These are phyloP conservation scores for Listronotus bonariensis DNA, from an alignment of 1,140 invertebrate genomes.

Conservation along the genomic window DNA sequence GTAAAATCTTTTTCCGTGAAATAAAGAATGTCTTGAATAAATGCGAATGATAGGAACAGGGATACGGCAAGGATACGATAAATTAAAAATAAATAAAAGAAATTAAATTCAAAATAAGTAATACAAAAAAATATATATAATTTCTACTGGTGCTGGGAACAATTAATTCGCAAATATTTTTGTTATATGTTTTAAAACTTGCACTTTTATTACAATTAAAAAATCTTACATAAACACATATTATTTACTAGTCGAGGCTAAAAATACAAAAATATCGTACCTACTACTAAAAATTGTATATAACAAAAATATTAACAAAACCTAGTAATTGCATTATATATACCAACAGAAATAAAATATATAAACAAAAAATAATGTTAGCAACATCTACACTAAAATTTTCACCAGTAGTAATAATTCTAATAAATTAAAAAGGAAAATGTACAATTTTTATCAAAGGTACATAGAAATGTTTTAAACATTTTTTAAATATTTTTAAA, in stretches of 20 bases:
- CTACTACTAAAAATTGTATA: slow-evolving; percentile 20
- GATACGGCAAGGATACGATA: slow-evolving; percentile 15
- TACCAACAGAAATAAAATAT: slow-evolving; percentile 55
- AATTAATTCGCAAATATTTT: slow-evolving; percentile 49
- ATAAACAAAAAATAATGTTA: slow-evolving; percentile 52
- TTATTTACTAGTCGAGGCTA: slow-evolving; percentile 36
- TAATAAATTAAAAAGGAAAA: slow-evolving; percentile 49
- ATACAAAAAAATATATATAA: slow-evolving; percentile 52
- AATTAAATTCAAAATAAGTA: slow-evolving; percentile 41
- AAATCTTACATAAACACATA: slow-evolving; percentile 42
- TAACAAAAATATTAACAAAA: slow-evolving; percentile 51
- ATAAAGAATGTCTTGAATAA: no score
- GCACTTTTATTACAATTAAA: slow-evolving; percentile 46
- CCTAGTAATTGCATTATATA: slow-evolving; percentile 40
- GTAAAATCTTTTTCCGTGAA: no score
- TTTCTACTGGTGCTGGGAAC: slow-evolving; percentile 48
- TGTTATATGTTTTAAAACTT: slow-evolving; percentile 44
- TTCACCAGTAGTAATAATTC: slow-evolving; percentile 52
- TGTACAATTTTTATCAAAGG: slow-evolving; percentile 51
- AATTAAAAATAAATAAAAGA: slow-evolving; percentile 8
- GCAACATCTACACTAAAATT: slow-evolving; percentile 51
- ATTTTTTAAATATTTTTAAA: slow-evolving; percentile 44
- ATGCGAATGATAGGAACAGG: neutral
- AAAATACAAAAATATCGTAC: slow-evolving; percentile 43
- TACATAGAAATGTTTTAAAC: slow-evolving; percentile 50